Conservation (phyloP, 1,140 invertebrate genomes). For the Hydropsyche tenuis region DNA sequence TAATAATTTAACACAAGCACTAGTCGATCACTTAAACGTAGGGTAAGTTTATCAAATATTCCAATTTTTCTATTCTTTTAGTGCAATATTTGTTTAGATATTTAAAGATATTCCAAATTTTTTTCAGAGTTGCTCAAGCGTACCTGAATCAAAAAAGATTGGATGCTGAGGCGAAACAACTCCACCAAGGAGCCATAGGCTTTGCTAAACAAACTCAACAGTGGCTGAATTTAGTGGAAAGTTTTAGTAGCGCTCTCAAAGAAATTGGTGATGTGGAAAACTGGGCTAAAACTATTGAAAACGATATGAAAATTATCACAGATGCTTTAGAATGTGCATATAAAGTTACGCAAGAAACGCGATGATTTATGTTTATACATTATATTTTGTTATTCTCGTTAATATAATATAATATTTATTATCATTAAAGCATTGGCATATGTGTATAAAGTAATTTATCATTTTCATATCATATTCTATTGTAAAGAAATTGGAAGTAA, state of each 20-base stretch:
- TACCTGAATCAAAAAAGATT: constrained; percentile 98
- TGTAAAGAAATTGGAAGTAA: no score
- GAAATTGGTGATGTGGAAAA: constrained; percentile 99
- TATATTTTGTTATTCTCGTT: no score
- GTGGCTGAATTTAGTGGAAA: constrained; percentile 93
- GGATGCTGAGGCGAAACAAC: constrained; percentile 94
- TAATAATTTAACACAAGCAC: constrained; percentile 88
- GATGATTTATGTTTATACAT: constrained; percentile 16
- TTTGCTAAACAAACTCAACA: constrained; percentile 97
- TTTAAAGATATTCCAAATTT: constrained; percentile 9
- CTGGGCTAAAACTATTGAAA: constrained; percentile 97
- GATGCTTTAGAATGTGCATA: constrained; percentile 94
- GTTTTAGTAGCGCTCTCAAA: constrained; percentile 94
- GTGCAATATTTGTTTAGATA: neutral
- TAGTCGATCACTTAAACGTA: constrained; percentile 97
- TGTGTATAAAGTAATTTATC: no score
- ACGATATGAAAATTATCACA: constrained; percentile 92
- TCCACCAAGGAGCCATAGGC: constrained; percentile 92
- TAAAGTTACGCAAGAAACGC: constrained; percentile 72
- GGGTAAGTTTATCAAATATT: constrained; percentile 70
- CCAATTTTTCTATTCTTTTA: neutral
- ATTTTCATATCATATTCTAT: no score
- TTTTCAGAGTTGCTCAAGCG: constrained; percentile 87
- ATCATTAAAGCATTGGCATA: no score
- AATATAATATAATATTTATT: no score